Conservation (phyloP, 1,140 invertebrate genomes). For the Akabosia matsudoensis region DNA sequence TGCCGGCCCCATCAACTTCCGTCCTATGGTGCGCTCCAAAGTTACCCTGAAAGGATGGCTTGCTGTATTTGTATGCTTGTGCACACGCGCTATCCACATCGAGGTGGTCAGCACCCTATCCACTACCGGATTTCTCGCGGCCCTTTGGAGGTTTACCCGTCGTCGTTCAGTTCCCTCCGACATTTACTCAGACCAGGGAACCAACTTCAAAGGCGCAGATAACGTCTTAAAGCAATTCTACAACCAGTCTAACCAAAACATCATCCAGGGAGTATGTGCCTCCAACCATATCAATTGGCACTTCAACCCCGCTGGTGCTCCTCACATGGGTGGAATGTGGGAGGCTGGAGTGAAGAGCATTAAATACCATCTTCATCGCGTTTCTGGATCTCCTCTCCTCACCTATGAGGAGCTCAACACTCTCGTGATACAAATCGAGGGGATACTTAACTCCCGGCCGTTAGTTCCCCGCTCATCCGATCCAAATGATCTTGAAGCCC, state of each 20-base stretch:
- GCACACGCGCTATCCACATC: neutral
- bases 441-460: constrained; percentile 48
- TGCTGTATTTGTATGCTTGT: constrained; percentile 17
- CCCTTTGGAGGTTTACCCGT: neutral
- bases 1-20: constrained; percentile 47
- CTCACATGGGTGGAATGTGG: neutral
- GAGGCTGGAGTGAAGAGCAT: neutral
- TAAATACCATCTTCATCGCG: constrained; percentile 40
- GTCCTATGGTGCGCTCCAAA: neutral
- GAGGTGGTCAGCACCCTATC: neutral
- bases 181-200: constrained; percentile 35
- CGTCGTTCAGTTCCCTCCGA: neutral
- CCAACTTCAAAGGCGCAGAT: neutral
- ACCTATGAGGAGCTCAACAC: constrained; percentile 48
- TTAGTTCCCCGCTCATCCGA: constrained; percentile 42
- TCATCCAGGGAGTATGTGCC: constrained; percentile 51
- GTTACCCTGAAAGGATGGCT: constrained; percentile 41
- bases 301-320: constrained; percentile 40
- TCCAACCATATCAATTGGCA: constrained; percentile 48
- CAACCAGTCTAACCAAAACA: constrained; percentile 50
- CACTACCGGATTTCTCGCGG: neutral
- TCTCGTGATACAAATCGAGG: constrained; percentile 45
- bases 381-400: neutral
- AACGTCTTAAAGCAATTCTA: constrained; percentile 30
- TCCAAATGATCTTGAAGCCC: constrained; percentile 47